A percentile compares a stretch with the other conserved stretches of the same genome.
Conservation (phyloP, 2,888 invertebrate genomes). For the Blera fallax region DNA sequence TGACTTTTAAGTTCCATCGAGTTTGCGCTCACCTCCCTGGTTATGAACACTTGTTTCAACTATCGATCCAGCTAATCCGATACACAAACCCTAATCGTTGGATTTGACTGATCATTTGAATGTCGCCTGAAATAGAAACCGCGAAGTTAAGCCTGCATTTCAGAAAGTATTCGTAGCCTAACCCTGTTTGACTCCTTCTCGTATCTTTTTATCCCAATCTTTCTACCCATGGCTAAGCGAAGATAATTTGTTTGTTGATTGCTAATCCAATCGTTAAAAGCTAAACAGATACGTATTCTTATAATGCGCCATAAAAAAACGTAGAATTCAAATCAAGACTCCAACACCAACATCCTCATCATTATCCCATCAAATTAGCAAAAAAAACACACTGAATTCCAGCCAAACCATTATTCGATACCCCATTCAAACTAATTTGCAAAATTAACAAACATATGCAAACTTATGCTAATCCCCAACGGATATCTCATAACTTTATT, state of each 20-base stretch:
- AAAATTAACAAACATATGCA: constrained; percentile 43
- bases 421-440: constrained; percentile 19
- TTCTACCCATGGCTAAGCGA: too few species aligned
- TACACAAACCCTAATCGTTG: too few species aligned
- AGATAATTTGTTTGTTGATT: not conserved
- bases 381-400: not conserved
- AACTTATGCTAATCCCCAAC: constrained; percentile 38
- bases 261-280: not conserved
- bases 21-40: too few species aligned
- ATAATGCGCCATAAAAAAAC: not conserved
- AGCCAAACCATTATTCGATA: not conserved
- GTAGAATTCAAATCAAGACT: not conserved
- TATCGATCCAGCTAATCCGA: too few species aligned
- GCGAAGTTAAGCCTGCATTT: too few species aligned
- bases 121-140: not conserved
- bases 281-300: not conserved
- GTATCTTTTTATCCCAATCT: too few species aligned
- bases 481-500: constrained; percentile 14
- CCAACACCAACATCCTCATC: not conserved
- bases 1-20: too few species aligned
- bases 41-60: too few species aligned
- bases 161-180: too few species aligned
- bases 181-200: too few species aligned
- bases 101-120: too few species aligned
- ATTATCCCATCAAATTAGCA: not conserved